Percentiles rank a stretch among this genome's conserved stretches.
Conservation (phyloP, 2,113 vertebrate genomes). For the Alethe castanea region DNA sequence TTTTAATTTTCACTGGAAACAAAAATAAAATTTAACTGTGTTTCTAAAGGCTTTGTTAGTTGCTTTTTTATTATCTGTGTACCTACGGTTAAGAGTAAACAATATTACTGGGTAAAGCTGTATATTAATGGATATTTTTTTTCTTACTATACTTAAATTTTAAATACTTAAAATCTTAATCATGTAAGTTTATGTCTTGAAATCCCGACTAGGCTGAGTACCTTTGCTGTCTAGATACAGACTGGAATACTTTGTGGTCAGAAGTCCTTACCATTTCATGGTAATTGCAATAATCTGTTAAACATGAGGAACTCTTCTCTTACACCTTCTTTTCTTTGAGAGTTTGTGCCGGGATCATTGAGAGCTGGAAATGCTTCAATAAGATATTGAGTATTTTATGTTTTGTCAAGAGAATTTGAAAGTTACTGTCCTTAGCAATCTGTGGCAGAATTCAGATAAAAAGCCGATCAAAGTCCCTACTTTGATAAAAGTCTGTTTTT, state of each 20-base stretch:
- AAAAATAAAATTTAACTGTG: conserved; percentile 17
- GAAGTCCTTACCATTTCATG: neutral
- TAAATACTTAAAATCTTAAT: neutral
- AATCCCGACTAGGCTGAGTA: neutral
- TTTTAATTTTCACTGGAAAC: neutral
- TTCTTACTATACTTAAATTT: neutral
- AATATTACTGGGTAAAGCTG: neutral
- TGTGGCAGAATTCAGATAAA: neutral
- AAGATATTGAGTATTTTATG: neutral
- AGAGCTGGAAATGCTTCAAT: neutral
- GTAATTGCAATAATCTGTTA: neutral
- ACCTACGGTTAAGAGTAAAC: neutral
- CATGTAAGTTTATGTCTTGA: neutral
- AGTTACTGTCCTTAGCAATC: neutral
- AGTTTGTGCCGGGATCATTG: neutral
- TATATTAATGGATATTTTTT: neutral
- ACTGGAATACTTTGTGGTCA: neutral
- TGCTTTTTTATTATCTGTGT: neutral
- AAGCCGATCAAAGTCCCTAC: neutral
- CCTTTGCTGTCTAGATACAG: neutral
- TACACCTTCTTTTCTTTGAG: neutral
- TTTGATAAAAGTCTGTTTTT: neutral
- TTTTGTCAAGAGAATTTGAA: neutral
- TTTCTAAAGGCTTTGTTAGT: neutral
- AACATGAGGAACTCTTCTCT: neutral